Conservation (phyloP, 2,888 invertebrate species). For the Scrobipalpa atriplicella region DNA sequence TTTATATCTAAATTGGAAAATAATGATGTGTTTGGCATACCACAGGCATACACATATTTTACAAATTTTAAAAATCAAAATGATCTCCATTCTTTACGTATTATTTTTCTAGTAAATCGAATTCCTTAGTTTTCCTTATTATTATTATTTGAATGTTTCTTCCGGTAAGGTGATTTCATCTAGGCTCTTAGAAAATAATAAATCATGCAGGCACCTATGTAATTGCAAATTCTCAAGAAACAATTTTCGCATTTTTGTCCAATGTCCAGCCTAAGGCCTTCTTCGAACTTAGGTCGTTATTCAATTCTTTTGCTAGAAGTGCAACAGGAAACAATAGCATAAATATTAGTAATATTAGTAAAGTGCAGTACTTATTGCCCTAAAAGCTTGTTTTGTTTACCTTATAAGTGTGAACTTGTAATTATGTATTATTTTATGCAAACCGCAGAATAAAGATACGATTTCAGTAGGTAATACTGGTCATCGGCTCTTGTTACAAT, state of each 20-base stretch:
- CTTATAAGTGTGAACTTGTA: background rate
- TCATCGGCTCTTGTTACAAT: slow-evolving; percentile 15
- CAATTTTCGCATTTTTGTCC: background rate
- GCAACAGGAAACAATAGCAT: slow-evolving; percentile 25
- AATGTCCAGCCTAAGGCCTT: background rate
- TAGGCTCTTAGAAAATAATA: slow-evolving; percentile 13
- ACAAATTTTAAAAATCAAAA: too few relatives aligned
- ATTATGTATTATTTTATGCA: slow-evolving; percentile 23
- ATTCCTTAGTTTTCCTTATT: background rate
- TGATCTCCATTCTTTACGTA: background rate
- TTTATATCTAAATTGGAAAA: too few relatives aligned
- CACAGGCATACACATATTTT: too few relatives aligned
- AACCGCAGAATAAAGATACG: slow-evolving; percentile 29
- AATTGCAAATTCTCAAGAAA: background rate
- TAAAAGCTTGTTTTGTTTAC: background rate
- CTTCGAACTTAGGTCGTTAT: background rate
- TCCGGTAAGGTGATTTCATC: background rate
- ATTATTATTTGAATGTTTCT: background rate
- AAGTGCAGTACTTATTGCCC: background rate
- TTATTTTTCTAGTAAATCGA: background rate
- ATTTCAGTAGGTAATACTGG: slow-evolving; percentile 19
- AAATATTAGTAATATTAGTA: background rate
- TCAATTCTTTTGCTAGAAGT: slow-evolving; percentile 35
- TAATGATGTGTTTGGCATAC: too few relatives aligned
- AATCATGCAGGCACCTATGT: background rate